These are phyloP conservation scores for Tribolium freemani DNA, from an alignment of 2,888 invertebrate species.

Conservation along the genomic window DNA sequence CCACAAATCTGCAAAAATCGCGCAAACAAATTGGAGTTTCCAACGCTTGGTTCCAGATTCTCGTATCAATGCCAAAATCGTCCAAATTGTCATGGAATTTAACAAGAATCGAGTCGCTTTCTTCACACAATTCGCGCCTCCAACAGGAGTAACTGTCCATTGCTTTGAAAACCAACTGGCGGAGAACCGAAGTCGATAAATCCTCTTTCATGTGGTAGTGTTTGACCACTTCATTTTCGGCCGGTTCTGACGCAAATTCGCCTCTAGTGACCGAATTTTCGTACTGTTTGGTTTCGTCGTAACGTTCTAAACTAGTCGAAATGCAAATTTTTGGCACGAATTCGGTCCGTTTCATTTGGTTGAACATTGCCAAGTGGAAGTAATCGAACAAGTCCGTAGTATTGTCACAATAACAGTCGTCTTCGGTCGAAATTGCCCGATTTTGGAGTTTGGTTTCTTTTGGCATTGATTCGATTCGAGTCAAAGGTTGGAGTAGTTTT, in stretches of 20 bases:
- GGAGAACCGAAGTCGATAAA: conserved; percentile 48
- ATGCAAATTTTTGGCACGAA: neutral
- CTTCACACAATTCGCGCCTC: conserved; percentile 51
- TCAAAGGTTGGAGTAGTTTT: conserved; percentile 42
- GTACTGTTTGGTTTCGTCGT: conserved; percentile 45
- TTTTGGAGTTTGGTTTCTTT: neutral
- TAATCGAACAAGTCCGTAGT: conserved; percentile 12
- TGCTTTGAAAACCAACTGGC: conserved; percentile 53
- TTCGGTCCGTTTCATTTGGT: conserved; percentile 7
- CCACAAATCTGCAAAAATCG: conserved; percentile 57
- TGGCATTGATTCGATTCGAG: neutral
- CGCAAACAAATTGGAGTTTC: conserved; percentile 56
- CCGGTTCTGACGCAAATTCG: neutral
- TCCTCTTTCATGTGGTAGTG: conserved; percentile 55
- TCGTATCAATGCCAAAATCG: conserved; percentile 54
- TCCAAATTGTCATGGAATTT: conserved; percentile 54
- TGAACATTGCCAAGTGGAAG: conserved; percentile 32
- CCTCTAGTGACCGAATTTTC: conserved; percentile 41
- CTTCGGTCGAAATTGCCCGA: conserved; percentile 11
- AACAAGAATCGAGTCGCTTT: conserved; percentile 53
- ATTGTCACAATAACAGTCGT: conserved; percentile 29
- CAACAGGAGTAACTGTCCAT: conserved; percentile 48
- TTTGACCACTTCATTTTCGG: conserved; percentile 34
- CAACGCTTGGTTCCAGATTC: conserved; percentile 50
- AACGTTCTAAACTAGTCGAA: conserved; percentile 1